Base-by-base conservation (phyloP, 2,797 vertebrate genomes). In the Centropyge bicolor region DNA sequence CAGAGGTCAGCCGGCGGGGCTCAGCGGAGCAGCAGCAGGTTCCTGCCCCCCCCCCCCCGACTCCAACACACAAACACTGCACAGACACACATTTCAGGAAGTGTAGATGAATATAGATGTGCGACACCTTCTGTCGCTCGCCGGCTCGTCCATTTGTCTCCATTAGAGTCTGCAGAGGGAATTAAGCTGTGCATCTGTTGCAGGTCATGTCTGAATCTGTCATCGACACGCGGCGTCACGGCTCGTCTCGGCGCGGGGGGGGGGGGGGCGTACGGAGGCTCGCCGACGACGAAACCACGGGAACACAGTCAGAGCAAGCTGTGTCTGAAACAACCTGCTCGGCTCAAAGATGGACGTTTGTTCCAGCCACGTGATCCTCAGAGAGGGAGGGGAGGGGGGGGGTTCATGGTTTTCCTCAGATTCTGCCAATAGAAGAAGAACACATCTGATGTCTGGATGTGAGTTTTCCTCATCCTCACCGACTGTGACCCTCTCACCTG, bases 171-270 rank as follows among this genome's bases (percentile, higher is more conserved):
- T 73, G 89, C 72, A 80, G 80, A 80, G 89, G 81, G 87, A 92
- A 93, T 94, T 92, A 94, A 93, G 89, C 84, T 20, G 86, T 85
- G 91, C 93, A 94, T 92, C 94, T 94, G 93, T 84, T 87, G 88
- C 89, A 83, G 93, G 92, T 94, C 90, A 90, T 79, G 78, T 92
- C 83, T 89, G 87, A 78, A 93, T 93, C 88, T 59, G 84, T 92
- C 89, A 86, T 80, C 75, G 17, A 77, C 74, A 70, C 54, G 20
- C 69, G 73, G 80, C 80, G 61, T 81, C 74, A 71, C 62, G 12
- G 52, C 70, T 76, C 55, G 3, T 36, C 55, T 46, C 61, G 10
- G 80, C 63, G 36, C 72, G 17, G 1, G 7, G 27, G 24, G 48
- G 56, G 17, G 1, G 7, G 27, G 24, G 48, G 56, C 0, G n/a